These are phyloP conservation scores for Caenorhabditis sp. DNA, from an alignment of 2,888 invertebrate genomes.

Conservation along the genomic window DNA sequence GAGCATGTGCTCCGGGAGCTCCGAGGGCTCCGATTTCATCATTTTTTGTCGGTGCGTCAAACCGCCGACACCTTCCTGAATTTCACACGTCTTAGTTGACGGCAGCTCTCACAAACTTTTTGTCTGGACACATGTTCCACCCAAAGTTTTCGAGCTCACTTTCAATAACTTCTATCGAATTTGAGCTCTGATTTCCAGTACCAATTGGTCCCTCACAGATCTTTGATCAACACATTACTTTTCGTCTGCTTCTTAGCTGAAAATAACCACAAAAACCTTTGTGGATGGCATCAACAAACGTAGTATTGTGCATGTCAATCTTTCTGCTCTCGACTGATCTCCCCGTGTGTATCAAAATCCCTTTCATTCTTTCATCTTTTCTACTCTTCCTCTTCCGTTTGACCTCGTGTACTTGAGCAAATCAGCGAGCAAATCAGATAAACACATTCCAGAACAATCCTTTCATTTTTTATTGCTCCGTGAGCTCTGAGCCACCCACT, in stretches of 20 bases:
- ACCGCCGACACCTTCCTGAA: constrained; percentile 22
- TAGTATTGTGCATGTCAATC: too few relatives aligned
- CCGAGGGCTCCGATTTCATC: constrained; percentile 11
- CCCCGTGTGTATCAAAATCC: too few relatives aligned
- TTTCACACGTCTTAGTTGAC: constrained; percentile 7
- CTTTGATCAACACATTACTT: too few relatives aligned
- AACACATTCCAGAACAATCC: constrained; percentile 16
- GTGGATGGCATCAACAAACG: background rate
- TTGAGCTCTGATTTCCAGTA: too few relatives aligned
- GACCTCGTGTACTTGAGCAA: constrained; percentile 17
- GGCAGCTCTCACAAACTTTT: background rate
- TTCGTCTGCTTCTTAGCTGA: too few relatives aligned
- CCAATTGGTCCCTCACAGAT: too few relatives aligned
- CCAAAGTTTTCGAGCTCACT: background rate
- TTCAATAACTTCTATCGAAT: too few relatives aligned
- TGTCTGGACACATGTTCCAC: background rate
- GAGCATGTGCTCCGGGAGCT: background rate
- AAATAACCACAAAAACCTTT: too few relatives aligned
- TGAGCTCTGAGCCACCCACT: constrained; percentile 10
- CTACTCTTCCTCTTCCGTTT: constrained; percentile 1
- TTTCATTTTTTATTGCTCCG: constrained; percentile 5
- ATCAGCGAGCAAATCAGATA: constrained; percentile 29
- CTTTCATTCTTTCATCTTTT: constrained; percentile 31
- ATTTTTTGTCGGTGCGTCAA: constrained; percentile 11
- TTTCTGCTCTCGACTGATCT: too few relatives aligned